These are phyloP conservation scores for Notodonta dromedarius DNA, from an alignment of 2,888 invertebrate genomes.

Conservation along the genomic window DNA sequence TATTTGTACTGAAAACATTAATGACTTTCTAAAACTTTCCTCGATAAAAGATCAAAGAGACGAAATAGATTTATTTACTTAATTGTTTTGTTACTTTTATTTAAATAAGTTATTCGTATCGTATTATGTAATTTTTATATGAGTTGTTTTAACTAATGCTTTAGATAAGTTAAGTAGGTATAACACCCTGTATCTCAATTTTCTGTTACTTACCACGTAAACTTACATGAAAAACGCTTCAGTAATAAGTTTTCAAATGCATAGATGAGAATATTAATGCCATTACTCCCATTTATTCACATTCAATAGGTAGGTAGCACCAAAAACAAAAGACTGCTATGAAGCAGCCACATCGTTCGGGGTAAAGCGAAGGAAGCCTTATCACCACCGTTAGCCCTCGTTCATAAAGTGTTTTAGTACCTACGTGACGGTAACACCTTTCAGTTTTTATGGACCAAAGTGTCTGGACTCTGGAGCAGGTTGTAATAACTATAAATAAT, in stretches of 20 bases:
- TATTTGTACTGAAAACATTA: too few relatives aligned
- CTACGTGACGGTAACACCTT: background rate
- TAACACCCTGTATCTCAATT: too few relatives aligned
- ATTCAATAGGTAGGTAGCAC: background rate
- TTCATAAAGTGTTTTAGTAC: constrained; percentile 25
- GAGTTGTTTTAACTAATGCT: too few relatives aligned
- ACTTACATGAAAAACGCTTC: background rate
- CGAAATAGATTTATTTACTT: too few relatives aligned
- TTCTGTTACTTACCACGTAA: too few relatives aligned
- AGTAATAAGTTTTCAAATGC: background rate
- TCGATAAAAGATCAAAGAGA: too few relatives aligned
- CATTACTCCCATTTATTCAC: background rate
- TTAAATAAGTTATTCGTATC: too few relatives aligned
- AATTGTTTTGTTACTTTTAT: too few relatives aligned
- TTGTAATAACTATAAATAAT: constrained; percentile 2
- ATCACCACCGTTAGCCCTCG: constrained; percentile 18
- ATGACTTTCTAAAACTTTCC: too few relatives aligned
- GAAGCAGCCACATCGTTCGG: constrained; percentile 2
- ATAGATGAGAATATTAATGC: too few relatives aligned
- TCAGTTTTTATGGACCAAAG: constrained; percentile 2
- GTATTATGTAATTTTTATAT: too few relatives aligned
- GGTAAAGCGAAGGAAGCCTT: constrained; percentile 22
- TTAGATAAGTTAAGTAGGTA: too few relatives aligned
- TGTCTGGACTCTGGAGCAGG: background rate
- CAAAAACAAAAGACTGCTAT: background rate